Evolutionary conservation across 2,888 invertebrate genomes (phyloP).

Genomic region (Drosophila recens): DNA sequence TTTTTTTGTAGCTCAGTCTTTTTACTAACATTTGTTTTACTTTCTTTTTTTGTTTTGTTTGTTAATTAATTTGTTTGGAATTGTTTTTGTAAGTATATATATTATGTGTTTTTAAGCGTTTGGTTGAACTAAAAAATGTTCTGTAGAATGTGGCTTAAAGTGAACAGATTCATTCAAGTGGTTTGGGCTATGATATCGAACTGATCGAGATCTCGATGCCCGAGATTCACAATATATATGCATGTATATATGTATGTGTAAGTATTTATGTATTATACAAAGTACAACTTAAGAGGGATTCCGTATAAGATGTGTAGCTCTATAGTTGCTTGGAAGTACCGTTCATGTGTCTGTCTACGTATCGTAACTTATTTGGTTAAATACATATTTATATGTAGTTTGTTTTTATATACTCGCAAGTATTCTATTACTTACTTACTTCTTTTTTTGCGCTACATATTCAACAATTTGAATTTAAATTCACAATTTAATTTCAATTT

Average conservation of each 20-base stretch:
- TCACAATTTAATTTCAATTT: constrained; percentile 49
- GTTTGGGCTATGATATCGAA: constrained; percentile 29
- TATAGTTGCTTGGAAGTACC: constrained; percentile 80
- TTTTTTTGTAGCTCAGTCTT: constrained; percentile 79
- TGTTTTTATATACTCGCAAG: constrained; percentile 34
- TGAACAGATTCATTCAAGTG: constrained; percentile 28
- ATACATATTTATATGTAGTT: constrained; percentile 40
- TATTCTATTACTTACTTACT: constrained; percentile 36
- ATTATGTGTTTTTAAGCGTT: constrained; percentile 49
- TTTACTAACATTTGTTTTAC: constrained; percentile 75
- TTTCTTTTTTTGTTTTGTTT: constrained; percentile 25
- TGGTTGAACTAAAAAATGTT: constrained; percentile 48
- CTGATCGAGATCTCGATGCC: background rate
- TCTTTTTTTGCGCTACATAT: constrained; percentile 65
- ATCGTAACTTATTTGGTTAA: constrained; percentile 71
- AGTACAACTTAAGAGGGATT: constrained; percentile 21
- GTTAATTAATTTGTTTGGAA: constrained; percentile 28
- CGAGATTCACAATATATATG: constrained; percentile 6
- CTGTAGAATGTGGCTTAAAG: constrained; percentile 20
- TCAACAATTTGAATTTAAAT: constrained; percentile 72
- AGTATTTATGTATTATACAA: constrained; percentile 18
- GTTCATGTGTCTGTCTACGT: constrained; percentile 38
- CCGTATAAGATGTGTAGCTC: constrained; percentile 59
- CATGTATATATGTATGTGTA: background rate
- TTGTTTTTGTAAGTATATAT: constrained; percentile 25